Percentiles rank a stretch among this genome's conserved stretches.
These are phyloP conservation scores for Agrypnia vestita DNA, from an alignment of 1,140 invertebrate genomes.

Conservation along the genomic window DNA sequence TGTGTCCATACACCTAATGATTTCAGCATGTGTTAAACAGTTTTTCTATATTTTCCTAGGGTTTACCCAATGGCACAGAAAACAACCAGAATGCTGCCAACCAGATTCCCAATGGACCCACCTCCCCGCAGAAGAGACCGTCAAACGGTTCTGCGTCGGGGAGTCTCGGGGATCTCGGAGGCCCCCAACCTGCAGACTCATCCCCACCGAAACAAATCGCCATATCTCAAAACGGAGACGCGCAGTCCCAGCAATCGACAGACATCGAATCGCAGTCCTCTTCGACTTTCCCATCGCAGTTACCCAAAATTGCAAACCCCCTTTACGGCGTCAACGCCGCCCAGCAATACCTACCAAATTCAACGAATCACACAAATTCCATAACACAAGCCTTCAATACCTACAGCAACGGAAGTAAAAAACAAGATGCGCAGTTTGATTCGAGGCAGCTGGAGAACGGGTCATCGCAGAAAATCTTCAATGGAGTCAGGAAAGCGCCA, in stretches of 20 bases:
- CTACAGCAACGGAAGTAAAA: conserved; percentile 33
- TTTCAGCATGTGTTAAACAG: not conserved
- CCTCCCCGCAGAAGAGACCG: conserved; percentile 66
- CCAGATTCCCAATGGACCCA: conserved; percentile 68
- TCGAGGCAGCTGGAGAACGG: conserved; percentile 49
- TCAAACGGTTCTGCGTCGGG: conserved; percentile 69
- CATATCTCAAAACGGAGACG: conserved; percentile 53
- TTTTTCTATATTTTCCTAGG: conserved; percentile 63
- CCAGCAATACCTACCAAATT: conserved; percentile 67
- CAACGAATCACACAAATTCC: conserved; percentile 10
- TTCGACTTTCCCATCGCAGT: conserved; percentile 7
- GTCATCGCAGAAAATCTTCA: conserved; percentile 62
- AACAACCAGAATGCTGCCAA: conserved; percentile 72
- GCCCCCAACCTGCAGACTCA: not conserved
- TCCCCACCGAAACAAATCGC: conserved; percentile 49
- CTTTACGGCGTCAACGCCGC: conserved; percentile 71
- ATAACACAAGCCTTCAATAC: conserved; percentile 37
- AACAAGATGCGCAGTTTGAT: conserved; percentile 25
- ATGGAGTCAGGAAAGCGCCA: conserved; percentile 77
- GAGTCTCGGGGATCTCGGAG: conserved; percentile 64
- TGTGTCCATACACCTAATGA: too few species aligned
- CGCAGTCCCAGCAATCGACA: conserved; percentile 60
- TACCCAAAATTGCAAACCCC: conserved; percentile 68
- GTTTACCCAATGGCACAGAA: conserved; percentile 71
- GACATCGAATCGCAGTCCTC: conserved; percentile 63